These are phyloP conservation scores for Brachypteracias leptosomus DNA, from an alignment of 2,113 vertebrate genomes.

Conservation along the genomic window DNA sequence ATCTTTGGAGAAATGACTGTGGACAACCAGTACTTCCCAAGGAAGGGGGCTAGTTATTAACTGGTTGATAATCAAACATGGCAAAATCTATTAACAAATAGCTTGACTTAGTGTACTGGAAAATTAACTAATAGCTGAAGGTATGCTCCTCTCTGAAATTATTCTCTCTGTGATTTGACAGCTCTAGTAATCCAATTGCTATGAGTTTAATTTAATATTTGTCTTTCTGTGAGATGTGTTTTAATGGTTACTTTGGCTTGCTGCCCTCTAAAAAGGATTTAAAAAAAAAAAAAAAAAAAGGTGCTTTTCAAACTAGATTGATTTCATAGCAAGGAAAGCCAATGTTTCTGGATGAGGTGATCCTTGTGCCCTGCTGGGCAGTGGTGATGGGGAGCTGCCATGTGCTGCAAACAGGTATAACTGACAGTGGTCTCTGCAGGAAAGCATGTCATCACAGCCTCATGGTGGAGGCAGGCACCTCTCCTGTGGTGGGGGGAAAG, in stretches of 20 bases:
- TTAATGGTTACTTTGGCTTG: background rate
- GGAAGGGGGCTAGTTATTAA: background rate
- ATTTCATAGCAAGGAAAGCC: background rate
- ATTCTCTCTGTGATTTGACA: background rate
- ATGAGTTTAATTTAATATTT: background rate
- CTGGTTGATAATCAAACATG: background rate
- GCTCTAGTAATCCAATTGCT: background rate
- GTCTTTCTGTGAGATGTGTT: background rate
- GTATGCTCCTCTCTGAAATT: background rate
- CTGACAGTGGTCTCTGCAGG: background rate
- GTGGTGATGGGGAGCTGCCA: background rate
- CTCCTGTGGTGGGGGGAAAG: rapidly evolving
- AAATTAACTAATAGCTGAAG: constrained; percentile 27
- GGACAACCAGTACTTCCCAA: background rate
- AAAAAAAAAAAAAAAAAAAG: background rate
- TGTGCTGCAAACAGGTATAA: rapidly evolving
- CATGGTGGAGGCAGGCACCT: rapidly evolving
- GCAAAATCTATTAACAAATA: constrained; percentile 3
- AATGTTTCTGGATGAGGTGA: background rate
- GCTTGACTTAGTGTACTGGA: background rate
- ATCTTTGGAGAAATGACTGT: background rate
- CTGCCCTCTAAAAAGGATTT: background rate
- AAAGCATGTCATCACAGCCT: background rate
- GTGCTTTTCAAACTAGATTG: background rate
- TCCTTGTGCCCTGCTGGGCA: rapidly evolving